Evolutionary conservation across 2,113 vertebrate genomes (phyloP), one percentile per base, ranked within the genome.

Genomic region (Pterophyllum scalare): DNA sequence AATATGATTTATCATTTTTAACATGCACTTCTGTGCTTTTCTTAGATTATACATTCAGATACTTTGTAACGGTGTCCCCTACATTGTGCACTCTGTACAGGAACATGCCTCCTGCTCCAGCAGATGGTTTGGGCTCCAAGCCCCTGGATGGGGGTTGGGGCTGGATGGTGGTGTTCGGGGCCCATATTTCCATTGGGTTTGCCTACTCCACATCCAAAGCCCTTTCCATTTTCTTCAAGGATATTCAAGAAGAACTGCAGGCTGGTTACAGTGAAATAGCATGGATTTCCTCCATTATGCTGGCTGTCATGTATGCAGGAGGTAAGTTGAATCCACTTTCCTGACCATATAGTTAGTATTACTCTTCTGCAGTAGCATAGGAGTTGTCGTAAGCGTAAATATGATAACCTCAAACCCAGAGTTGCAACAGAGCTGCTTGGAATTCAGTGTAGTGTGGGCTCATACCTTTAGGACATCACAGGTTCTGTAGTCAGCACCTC

Each of bases 181-280:
- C 96, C 26, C 96, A 97, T 77, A 43, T 97, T 19, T 94, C 96
- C 75, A 95, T 97, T 7, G 96, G 96, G 83, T 97, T 98, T 26
- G 96, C 96, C 0, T 97, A 97, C 3, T 91, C 96, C 52, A 97
- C 96, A n/a, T 94, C 96, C 40, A 97, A 97, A 95, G 93, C 90
- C 56, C 58, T 97, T 38, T 95, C 96, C 75, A 95, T 96, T 85
- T 97, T 97, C 94, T 97, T 92, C 92, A 96, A 95, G 87, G 95
- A 97, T 75, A 97, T 97, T 89, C 95, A 97, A 86, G 91, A 91
- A 67, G 96, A 97, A 84, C 95, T 98, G 88, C 90, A 85, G 20
- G 94, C 94, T 5, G 96, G 95, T 58, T 96, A 88, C 93, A 95
- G 95, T 76, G 94, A 96, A 81, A 91, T 97, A 15, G 95, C 96